Evolutionary conservation across 1,140 invertebrate species (phyloP), one percentile per base, ranked within the genome.

Genomic region (Bombus waltoni): DNA sequence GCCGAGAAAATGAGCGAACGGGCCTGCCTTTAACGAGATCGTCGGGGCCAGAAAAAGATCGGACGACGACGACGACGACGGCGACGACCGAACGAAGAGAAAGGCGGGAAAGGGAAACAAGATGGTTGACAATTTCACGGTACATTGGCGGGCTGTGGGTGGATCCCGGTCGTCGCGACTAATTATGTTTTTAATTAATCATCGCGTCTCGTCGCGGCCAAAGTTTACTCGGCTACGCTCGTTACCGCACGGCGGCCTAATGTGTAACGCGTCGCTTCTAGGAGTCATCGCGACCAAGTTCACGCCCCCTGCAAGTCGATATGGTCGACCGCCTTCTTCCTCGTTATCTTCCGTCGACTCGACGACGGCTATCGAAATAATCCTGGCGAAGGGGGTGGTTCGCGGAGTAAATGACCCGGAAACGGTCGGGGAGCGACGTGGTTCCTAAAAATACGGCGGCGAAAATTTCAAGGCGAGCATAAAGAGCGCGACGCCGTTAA

Each of bases 181-280:
- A 94, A 94, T 94, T 92, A 93, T 93, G 91, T 94, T 93, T 94
- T 94, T 94, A 93, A 94, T 94, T 94, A 94, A 94, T 94, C 92
- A 93, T 89, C 90, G 86, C 89, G 87, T 91, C 92, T 92, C 88
- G 91, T 92, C 92, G 88, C 86, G 88, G 68, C 87, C 88, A 91
- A 91, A 93, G 92, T 93, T 93, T 92, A 91, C 92, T 89, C 85
- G 91, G 88, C 83, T 85, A 68, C 81, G 85, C 92, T 94, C 93
- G 94, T 94, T 94, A 94, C 90, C 85, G 84, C 75, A 75, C 81
- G 85, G 87, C 92, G 89, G 82, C 92, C 91, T 93, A 94, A 94
- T 94, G 22, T 53, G 47, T 53, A 94, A 92, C 89, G 89, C 70
- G 38, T 87, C 87, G 90, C n/a, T 66, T 15, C 13, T 85, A 89